Percentiles rank a stretch among this genome's conserved stretches.
Evolutionary conservation across 2,797 vertebrate genomes (phyloP).

Genomic region (Paguma larvata): DNA sequence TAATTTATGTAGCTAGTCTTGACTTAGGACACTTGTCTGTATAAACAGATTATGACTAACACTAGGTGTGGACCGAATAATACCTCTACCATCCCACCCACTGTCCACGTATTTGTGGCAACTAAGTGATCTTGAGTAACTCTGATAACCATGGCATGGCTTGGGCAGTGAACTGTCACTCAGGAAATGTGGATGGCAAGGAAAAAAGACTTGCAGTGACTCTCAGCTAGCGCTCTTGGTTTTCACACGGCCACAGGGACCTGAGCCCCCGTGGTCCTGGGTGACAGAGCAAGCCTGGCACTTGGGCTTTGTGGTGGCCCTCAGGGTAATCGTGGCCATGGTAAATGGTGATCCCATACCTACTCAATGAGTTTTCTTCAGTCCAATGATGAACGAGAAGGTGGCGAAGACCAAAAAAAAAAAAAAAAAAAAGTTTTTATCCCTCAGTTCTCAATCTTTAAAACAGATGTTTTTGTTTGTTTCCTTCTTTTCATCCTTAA

Average conservation of each 20-base stretch:
- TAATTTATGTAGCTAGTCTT: background rate
- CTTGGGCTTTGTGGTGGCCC: accelerated
- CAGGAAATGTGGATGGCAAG: background rate
- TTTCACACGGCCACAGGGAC: background rate
- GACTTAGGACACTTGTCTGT: background rate
- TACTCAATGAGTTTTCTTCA: background rate
- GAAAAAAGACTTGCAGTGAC: background rate
- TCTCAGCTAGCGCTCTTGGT: accelerated
- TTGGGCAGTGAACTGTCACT: too few species aligned
- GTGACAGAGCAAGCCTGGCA: background rate
- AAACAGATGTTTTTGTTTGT: background rate
- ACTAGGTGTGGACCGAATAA: background rate
- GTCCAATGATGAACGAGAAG: background rate
- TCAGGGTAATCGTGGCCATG: accelerated
- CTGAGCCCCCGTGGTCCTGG: background rate
- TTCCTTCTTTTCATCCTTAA: background rate
- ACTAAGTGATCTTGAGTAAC: background rate
- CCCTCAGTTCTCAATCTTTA: background rate
- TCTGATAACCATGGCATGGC: background rate
- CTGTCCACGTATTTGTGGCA: background rate
- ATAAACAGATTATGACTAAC: background rate
- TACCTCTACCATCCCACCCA: accelerated
- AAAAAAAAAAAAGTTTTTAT: too few species aligned
- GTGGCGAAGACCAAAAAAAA: background rate
- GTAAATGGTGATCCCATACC: accelerated